These are phyloP conservation scores for Eristalis tenax DNA, from an alignment of 2,888 invertebrate genomes.

Conservation along the genomic window DNA sequence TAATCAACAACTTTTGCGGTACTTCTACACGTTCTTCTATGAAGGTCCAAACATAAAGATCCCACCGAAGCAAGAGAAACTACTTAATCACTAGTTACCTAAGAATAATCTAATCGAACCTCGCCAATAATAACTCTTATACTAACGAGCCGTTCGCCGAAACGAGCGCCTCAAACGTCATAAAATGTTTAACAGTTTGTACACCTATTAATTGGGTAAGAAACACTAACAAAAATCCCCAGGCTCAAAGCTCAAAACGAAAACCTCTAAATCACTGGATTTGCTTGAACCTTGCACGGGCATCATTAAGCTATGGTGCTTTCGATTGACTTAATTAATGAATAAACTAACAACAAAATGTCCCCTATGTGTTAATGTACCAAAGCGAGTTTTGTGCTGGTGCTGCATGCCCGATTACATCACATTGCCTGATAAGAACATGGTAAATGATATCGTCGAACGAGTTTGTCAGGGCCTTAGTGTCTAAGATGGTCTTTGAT, in stretches of 20 bases:
- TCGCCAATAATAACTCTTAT: not conserved
- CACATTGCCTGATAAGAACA: not conserved
- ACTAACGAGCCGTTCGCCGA: not conserved
- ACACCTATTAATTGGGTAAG: not conserved
- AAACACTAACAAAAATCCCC: not conserved
- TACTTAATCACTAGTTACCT: constrained; percentile 23
- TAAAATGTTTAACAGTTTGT: constrained; percentile 17
- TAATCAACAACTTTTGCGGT: constrained; percentile 27
- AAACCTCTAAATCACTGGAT: not conserved
- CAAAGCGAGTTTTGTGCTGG: constrained; percentile 44
- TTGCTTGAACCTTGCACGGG: not conserved
- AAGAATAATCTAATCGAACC: not conserved
- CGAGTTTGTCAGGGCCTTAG: not conserved
- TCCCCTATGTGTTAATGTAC: not conserved
- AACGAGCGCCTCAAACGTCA: not conserved
- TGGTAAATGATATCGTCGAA: not conserved
- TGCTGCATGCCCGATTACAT: constrained; percentile 6
- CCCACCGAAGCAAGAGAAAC: constrained; percentile 21
- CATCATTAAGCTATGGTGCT: not conserved
- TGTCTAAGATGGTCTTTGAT: constrained; percentile 42
- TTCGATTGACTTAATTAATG: not conserved
- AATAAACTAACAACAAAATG: not conserved
- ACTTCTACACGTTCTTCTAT: constrained; percentile 26
- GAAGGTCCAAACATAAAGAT: constrained; percentile 24
- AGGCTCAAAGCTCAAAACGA: not conserved